These are phyloP conservation scores for Lymantria dispar DNA, from an alignment of 2,888 invertebrate genomes.

Conservation along the genomic window DNA sequence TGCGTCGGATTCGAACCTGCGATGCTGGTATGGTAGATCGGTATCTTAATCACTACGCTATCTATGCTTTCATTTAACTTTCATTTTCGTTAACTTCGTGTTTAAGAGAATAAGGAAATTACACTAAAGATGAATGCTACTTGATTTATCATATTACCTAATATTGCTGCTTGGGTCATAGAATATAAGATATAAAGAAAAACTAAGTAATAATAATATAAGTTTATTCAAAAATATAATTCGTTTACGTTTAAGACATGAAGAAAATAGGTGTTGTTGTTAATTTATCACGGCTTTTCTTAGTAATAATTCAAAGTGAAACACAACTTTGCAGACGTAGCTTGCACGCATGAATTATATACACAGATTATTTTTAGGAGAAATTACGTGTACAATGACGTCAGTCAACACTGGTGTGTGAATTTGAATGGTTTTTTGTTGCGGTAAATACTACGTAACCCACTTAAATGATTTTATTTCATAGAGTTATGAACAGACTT, in stretches of 20 bases:
- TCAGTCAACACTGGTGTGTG: conserved; percentile 16
- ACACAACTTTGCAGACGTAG: conserved; percentile 22
- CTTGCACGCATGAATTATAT: conserved; percentile 27
- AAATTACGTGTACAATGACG: conserved; percentile 28
- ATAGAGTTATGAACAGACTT: no score
- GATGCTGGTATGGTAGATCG: no score
- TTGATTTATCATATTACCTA: no score
- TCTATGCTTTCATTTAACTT: no score
- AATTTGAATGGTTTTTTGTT: conserved; percentile 9
- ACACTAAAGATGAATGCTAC: no score
- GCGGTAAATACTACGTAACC: not conserved
- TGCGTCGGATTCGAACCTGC: no score
- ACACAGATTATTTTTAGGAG: conserved; percentile 38
- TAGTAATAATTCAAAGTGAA: conserved; percentile 25
- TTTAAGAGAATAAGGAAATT: no score
- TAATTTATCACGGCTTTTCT: conserved; percentile 28
- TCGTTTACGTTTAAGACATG: conserved; percentile 7
- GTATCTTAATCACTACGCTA: no score
- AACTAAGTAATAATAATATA: no score
- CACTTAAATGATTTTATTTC: not conserved
- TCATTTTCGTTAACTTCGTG: no score
- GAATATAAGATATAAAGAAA: no score
- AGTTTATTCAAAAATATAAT: conserved; percentile 4
- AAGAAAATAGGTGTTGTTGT: conserved; percentile 20
- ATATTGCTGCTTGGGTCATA: no score